Conservation (phyloP, 2,113 vertebrate genomes). For the Triplophysa rosa region DNA sequence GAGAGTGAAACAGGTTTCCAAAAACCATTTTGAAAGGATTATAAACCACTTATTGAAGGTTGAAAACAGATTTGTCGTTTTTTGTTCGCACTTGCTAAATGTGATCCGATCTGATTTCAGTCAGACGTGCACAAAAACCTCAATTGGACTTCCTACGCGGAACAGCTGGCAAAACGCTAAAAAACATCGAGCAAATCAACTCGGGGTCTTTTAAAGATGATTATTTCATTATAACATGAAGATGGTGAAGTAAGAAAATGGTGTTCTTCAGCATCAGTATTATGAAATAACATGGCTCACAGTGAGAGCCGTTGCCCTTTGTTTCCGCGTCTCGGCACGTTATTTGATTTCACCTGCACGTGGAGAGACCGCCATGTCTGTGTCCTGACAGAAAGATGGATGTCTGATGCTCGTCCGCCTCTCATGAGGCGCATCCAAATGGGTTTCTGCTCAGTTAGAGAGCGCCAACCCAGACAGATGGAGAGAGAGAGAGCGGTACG, state of each 20-base stretch:
- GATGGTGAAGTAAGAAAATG: neutral
- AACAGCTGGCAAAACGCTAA: too few species aligned
- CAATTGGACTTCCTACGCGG: too few species aligned
- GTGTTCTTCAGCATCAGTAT: neutral
- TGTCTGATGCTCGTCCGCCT: slow-evolving; percentile 19
- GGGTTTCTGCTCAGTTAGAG: slow-evolving; percentile 25
- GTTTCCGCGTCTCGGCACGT: neutral
- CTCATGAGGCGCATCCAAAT: slow-evolving; percentile 47
- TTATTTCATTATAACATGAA: neutral
- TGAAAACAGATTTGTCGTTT: too few species aligned
- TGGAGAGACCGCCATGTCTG: slow-evolving; percentile 15
- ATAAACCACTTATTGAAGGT: too few species aligned
- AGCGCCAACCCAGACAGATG: slow-evolving; percentile 19
- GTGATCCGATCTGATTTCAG: too few species aligned
- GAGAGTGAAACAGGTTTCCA: too few species aligned
- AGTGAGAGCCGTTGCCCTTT: neutral
- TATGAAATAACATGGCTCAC: neutral
- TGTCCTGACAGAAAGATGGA: slow-evolving; percentile 52
- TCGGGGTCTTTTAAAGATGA: too few species aligned
- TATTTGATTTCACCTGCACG: neutral
- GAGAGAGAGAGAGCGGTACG: neutral
- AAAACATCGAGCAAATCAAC: too few species aligned
- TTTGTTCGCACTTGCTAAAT: too few species aligned
- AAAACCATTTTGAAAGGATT: too few species aligned
- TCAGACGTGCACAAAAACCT: too few species aligned